Base-by-base conservation (phyloP, 2,113 vertebrate species). In the Numida meleagris region DNA sequence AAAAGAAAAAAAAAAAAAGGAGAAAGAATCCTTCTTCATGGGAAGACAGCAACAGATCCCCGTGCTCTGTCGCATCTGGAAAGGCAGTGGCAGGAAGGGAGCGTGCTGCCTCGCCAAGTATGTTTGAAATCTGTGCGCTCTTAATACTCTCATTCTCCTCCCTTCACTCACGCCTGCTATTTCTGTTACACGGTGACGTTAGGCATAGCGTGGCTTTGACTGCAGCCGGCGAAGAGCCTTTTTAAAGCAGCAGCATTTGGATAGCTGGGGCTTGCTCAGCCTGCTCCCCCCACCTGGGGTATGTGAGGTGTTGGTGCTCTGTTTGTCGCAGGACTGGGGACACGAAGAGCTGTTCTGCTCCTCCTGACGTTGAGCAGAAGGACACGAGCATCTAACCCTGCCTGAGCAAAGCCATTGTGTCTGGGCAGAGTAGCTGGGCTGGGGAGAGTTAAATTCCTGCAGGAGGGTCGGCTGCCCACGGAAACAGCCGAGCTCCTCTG, bases 91-190 rank as follows among this genome's bases (percentile, higher is more conserved):
- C 55, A 77, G 84, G 73, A 48, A 73, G 63, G 82, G 79, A 90
- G 74, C 2, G 11, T 4, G 74, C 88, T 88, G 58, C 89, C 94
- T 42, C 71, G 87, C 80, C 94, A 95, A 95, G 92, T 94, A 90
- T 81, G 93, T 94, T 97, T 96, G 95, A 96, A 97, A 97, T 97
- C 94, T 89, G 96, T 94, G 95, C 93, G 57, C 94, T 96, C 92
- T 91, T 91, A 76, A 73, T 93, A 72, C 95, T 95, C 94, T 10
- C 90, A 29, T 79, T 94, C 95, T 90, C 95, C 91, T 95, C 90
- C 94, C 93, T 95, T 93, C 86, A 93, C 97, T 96, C 95, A 71
- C 42, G 96, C 93, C 93, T 93, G 91, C 96, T 97, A 96, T 97
- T 97, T 96, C 96, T 96, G 96, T 87, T 92, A 42, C 93, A 84